Conservation (phyloP, 2,888 invertebrate species). For the Troides aeacus region DNA sequence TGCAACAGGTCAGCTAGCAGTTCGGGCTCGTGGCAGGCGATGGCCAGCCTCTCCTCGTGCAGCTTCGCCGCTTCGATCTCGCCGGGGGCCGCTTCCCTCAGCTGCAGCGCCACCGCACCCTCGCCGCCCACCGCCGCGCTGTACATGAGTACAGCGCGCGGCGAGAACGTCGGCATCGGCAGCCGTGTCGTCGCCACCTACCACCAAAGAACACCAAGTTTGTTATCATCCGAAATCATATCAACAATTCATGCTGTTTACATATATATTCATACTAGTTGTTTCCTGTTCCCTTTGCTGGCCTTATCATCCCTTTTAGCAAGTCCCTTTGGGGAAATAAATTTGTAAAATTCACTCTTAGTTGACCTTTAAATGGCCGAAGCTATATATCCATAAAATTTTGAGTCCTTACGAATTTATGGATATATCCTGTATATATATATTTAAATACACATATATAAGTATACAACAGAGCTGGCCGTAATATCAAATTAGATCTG, state of each 20-base stretch:
- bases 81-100: constrained; percentile 79
- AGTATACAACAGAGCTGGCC: too few relatives aligned
- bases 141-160: constrained; percentile 85
- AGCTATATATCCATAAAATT: too few relatives aligned
- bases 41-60: constrained; percentile 84
- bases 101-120: constrained; percentile 80
- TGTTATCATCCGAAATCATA: neutral
- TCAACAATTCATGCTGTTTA: neutral
- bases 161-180: constrained; percentile 71
- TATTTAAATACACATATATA: too few relatives aligned
- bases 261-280: too few relatives aligned
- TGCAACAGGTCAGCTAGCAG: constrained; percentile 86
- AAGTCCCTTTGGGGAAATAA: too few relatives aligned
- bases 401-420: too few relatives aligned
- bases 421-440: too few relatives aligned
- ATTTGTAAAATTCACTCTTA: too few relatives aligned
- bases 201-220: neutral
- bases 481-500: too few relatives aligned
- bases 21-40: constrained; percentile 87
- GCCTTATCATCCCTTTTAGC: too few relatives aligned
- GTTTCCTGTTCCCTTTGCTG: too few relatives aligned
- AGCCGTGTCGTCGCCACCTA: constrained; percentile 45
- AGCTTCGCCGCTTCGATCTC: constrained; percentile 67
- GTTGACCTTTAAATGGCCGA: too few relatives aligned
- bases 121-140: constrained; percentile 83